A percentile compares a stretch with the other conserved stretches of the same genome.
Conservation (phyloP, 2,888 invertebrate genomes). For the Pycnomerus fuliginosus region DNA sequence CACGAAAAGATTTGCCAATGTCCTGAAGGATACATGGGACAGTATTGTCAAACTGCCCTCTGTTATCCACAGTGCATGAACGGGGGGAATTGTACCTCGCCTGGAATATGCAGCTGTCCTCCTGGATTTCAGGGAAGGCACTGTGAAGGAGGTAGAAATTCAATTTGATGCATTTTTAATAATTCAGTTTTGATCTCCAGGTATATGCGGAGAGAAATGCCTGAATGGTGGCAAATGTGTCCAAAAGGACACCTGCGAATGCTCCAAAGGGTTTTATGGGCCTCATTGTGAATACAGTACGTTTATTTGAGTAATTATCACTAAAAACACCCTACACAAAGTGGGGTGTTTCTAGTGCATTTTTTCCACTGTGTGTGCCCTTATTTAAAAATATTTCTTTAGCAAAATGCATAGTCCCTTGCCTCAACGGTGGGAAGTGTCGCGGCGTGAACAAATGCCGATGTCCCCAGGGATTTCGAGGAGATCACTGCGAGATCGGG, state of each 20-base stretch:
- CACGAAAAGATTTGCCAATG: conserved; percentile 84
- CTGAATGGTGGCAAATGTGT: conserved; percentile 92
- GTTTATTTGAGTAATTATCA: too few species aligned
- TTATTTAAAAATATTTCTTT: neutral
- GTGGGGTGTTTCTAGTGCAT: too few species aligned
- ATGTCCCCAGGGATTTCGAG: conserved; percentile 80
- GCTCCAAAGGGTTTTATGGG: conserved; percentile 89
- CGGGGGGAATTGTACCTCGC: conserved; percentile 88
- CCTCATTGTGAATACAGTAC: conserved; percentile 88
- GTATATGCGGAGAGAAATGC: conserved; percentile 89
- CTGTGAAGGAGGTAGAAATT: conserved; percentile 77
- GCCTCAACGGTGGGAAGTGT: conserved; percentile 87
- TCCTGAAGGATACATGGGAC: conserved; percentile 88
- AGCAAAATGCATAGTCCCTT: conserved; percentile 70
- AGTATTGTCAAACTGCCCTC: conserved; percentile 83
- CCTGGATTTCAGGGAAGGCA: conserved; percentile 88
- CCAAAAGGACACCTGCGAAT: conserved; percentile 91
- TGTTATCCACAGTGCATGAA: conserved; percentile 93
- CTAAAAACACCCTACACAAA: too few species aligned
- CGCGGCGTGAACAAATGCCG: conserved; percentile 87
- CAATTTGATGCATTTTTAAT: conserved; percentile 7
- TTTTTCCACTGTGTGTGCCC: neutral
- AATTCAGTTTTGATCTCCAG: conserved; percentile 63
- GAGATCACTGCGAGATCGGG: conserved; percentile 90
- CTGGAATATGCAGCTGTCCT: conserved; percentile 84